Conservation (phyloP, 2,797 vertebrate genomes). For the Chrysocyon brachyurus region DNA sequence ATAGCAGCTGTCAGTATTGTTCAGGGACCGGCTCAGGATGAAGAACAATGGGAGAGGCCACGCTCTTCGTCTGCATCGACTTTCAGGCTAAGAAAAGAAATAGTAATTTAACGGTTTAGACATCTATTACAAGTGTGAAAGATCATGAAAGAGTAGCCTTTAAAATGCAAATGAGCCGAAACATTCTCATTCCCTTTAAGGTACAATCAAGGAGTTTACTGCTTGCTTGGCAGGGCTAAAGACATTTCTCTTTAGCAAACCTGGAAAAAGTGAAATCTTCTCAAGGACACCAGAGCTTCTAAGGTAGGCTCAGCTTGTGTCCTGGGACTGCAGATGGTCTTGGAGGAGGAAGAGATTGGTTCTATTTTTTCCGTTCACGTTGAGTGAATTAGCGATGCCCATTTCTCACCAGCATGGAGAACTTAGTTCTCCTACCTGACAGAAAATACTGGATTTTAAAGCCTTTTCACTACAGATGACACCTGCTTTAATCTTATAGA, state of each 20-base stretch:
- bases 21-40: constrained; percentile 91
- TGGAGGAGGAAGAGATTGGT: background rate
- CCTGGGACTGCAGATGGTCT: background rate
- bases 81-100: constrained; percentile 91
- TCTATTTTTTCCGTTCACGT: background rate
- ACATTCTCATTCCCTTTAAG: constrained; percentile 81
- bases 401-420: constrained; percentile 15
- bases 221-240: background rate
- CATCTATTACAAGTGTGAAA: constrained; percentile 89
- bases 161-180: constrained; percentile 86
- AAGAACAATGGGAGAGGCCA: constrained; percentile 89
- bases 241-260: constrained; percentile 67
- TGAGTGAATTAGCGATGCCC: background rate
- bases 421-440: background rate
- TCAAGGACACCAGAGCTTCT: constrained; percentile 44
- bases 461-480: background rate
- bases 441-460: constrained; percentile 1
- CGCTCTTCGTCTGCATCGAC: constrained; percentile 90
- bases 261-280: constrained; percentile 69
- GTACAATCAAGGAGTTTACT: constrained; percentile 69
- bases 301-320: background rate
- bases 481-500: background rate
- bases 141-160: constrained; percentile 87
- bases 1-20: constrained; percentile 98
- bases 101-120: constrained; percentile 90